A percentile compares a stretch with the other conserved stretches of the same genome.
phyloP scores from a whole-genome alignment of 1,140 invertebrate species.

The Lasioglossum baleicum region DNA sequence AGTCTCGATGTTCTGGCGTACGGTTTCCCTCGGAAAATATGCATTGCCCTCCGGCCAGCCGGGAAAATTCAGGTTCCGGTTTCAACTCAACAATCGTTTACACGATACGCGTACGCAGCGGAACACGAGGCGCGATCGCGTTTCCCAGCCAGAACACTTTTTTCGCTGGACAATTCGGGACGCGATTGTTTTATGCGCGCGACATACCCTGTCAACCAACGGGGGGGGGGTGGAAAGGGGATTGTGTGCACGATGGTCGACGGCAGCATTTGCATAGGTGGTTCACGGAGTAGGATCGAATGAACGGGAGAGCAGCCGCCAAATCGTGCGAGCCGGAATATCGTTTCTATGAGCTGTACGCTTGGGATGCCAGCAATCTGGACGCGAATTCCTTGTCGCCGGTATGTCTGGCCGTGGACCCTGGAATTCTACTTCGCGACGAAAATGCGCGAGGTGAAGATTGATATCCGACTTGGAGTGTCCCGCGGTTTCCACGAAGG shows the following conservation, averaged over 20 bases:
- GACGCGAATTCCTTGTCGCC: constrained; percentile 2
- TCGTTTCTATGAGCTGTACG: constrained; percentile 20
- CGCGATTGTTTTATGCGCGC: constrained; percentile 38
- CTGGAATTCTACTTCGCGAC: constrained; percentile 8
- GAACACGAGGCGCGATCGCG: not conserved
- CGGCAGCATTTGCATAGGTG: constrained; percentile 20
- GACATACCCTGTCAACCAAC: not conserved
- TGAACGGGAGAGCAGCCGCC: constrained; percentile 12
- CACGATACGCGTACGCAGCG: constrained; percentile 3
- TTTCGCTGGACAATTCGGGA: not conserved
- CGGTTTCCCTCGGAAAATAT: not conserved
- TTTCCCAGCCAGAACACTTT: not conserved
- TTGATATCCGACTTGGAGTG: constrained; percentile 6
- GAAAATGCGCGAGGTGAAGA: constrained; percentile 15
- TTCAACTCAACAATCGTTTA: constrained; percentile 11
- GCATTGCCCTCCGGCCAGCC: not conserved
- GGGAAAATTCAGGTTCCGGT: not conserved
- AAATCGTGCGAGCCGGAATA: constrained; percentile 9
- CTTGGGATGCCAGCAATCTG: not conserved
- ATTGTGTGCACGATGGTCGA: no score
- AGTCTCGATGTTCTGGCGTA: not conserved
- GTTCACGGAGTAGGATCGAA: not conserved
- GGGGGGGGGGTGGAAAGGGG: not conserved
- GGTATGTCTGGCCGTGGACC: not conserved
- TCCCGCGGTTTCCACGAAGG: not conserved